phyloP scores from a whole-genome alignment of 2,113 vertebrate species.

The Mola mola region DNA sequence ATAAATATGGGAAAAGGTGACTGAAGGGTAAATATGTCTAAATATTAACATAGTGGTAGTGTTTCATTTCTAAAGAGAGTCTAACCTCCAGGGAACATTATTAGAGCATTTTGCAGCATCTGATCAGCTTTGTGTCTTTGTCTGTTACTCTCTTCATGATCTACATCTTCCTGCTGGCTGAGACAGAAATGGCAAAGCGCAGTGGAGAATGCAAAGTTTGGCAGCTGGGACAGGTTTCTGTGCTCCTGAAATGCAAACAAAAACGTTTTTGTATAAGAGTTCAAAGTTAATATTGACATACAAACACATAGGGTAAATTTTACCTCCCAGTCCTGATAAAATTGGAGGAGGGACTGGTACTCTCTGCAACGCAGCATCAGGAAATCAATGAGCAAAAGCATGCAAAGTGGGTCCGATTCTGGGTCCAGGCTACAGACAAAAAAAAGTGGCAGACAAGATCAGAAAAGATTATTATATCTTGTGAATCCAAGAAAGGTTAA shows the following conservation, averaged over 20 bases:
- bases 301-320: slow-evolving; percentile 24
- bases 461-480: neutral
- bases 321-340: slow-evolving; percentile 97
- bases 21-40: neutral
- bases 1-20: neutral
- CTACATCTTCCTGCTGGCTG: slow-evolving; percentile 89
- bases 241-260: slow-evolving; percentile 81
- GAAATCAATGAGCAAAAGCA: slow-evolving; percentile 92
- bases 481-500: neutral
- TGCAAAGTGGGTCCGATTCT: slow-evolving; percentile 91
- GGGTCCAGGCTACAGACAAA: slow-evolving; percentile 87
- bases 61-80: slow-evolving; percentile 16
- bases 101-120: slow-evolving; percentile 86
- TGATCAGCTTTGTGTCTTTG: slow-evolving; percentile 78
- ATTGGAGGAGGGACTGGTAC: slow-evolving; percentile 85
- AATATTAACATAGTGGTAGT: neutral
- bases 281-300: neutral
- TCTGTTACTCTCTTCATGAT: slow-evolving; percentile 78
- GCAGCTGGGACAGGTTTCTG: slow-evolving; percentile 95
- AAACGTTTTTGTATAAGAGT: neutral
- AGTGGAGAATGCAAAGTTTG: slow-evolving; percentile 95
- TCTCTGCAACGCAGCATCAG: slow-evolving; percentile 89
- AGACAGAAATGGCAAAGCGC: slow-evolving; percentile 90
- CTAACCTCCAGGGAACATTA: slow-evolving; percentile 94
- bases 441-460: slow-evolving; percentile 5